Evolutionary conservation across 2,113 vertebrate species (phyloP).

Genomic region (Cynoglossus semilaevis): DNA sequence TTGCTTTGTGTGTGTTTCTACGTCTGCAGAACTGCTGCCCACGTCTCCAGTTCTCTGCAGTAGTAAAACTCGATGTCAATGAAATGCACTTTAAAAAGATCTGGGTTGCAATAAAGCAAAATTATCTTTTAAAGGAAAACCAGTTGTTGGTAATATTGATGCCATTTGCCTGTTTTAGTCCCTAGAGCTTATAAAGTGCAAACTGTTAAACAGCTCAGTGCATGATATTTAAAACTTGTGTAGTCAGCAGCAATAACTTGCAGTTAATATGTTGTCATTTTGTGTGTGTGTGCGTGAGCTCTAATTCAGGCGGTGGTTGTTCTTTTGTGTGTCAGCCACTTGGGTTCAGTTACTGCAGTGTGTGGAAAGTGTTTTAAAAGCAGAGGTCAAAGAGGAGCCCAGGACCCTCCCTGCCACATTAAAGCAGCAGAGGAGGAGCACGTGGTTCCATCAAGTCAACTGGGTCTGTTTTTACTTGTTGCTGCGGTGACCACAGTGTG

Average conservation of each 20-base stretch:
- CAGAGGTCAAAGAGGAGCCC: conserved; percentile 48
- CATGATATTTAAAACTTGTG: conserved; percentile 21
- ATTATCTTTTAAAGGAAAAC: conserved; percentile 14
- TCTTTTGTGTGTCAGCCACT: conserved; percentile 48
- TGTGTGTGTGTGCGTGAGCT: conserved; percentile 9
- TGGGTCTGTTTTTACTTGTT: conserved; percentile 47
- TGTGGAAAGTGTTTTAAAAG: conserved; percentile 48
- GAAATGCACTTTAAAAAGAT: background rate
- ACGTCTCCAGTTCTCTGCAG: background rate
- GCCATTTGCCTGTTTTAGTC: conserved; percentile 15
- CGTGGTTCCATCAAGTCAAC: conserved; percentile 31
- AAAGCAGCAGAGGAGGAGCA: conserved; percentile 17
- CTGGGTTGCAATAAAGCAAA: background rate
- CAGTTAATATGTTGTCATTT: conserved; percentile 6
- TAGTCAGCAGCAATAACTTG: conserved; percentile 30
- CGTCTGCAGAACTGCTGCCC: background rate
- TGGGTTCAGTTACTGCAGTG: conserved; percentile 53
- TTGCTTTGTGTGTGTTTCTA: background rate
- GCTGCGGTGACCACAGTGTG: conserved; percentile 17
- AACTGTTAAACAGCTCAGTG: conserved; percentile 17
- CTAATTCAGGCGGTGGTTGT: conserved; percentile 37
- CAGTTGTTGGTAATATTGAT: conserved; percentile 8
- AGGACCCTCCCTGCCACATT: conserved; percentile 48
- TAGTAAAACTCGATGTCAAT: background rate
- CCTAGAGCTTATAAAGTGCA: conserved; percentile 20